Conservation (phyloP, 2,888 invertebrate species). For the Sinotaia quadrata region DNA sequence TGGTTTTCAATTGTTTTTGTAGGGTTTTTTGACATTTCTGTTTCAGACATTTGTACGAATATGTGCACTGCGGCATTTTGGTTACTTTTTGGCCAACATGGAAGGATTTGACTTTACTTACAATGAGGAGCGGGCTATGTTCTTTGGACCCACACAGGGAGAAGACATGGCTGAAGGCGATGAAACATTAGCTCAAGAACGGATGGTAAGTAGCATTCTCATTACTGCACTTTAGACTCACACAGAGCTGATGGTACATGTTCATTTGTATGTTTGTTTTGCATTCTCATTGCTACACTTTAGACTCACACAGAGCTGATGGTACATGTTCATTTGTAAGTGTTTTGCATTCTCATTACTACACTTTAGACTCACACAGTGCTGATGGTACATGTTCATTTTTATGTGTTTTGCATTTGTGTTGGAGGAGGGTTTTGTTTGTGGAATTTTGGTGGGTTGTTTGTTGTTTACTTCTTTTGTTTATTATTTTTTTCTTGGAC, state of each 20-base stretch:
- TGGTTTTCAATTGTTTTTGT: background rate
- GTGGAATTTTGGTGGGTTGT: no score
- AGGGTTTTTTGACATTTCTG: background rate
- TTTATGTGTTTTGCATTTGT: background rate
- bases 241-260: background rate
- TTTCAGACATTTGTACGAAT: conserved; percentile 80
- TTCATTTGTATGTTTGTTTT: background rate
- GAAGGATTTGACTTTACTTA: conserved; percentile 80
- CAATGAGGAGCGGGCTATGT: conserved; percentile 72
- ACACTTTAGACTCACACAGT: background rate
- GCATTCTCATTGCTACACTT: background rate
- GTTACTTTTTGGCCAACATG: conserved; percentile 79
- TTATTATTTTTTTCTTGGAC: no score
- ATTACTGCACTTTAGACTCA: background rate
- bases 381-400: background rate
- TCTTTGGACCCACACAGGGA: conserved; percentile 60
- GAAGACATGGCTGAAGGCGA: conserved; percentile 16
- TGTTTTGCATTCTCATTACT: background rate
- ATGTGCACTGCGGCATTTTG: conserved; percentile 85
- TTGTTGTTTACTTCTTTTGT: no score
- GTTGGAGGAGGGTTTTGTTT: no score
- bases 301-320: background rate
- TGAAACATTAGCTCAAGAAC: conserved; percentile 22
- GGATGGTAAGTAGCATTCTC: conserved; percentile 9
- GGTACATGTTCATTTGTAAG: background rate